Evolutionary conservation across 2,797 vertebrate genomes (phyloP), one percentile per base, ranked within the genome.

Genomic region (Enoplosus armatus): DNA sequence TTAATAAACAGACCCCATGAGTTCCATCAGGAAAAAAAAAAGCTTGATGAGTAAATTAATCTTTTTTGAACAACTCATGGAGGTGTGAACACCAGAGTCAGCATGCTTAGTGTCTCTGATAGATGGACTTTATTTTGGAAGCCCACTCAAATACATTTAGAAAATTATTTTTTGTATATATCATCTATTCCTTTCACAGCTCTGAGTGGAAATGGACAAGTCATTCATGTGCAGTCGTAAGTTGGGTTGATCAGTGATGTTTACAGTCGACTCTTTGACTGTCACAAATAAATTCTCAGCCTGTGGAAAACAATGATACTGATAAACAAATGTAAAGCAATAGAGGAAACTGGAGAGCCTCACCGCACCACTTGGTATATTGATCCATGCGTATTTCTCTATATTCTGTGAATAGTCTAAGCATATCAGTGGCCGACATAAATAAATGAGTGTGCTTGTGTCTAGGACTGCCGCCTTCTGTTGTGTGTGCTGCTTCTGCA

Each of bases 401-500:
- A 43, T 60, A 71, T 35, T 75, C 24, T 37, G 66, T 31, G 58
- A 43, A 16, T 12, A 26, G 50, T 43, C 27, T 0, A 35, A 50
- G 62, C 66, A 64, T 75, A 65, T 72, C n/a, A 62, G 11, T 55
- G n/a, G 58, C 41, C 15, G 6, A 50, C 43, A 80, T 80, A 68
- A 77, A 87, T 59, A 68, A 55, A 65, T 76, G 50, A 73, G 27
- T 35, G 20, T 69, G 45, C 29, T 55, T 43, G 59, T 70, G 63
- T 79, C 64, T 20, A 35, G 58, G 68, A 45, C 58, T 16, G 33
- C 41, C 6, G 8, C 69, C 58, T 86, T 80, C 79, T 69, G 62
- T 74, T 85, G 86, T 67, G 72, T 80, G 48, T 45, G 84, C 75
- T 79, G 59, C 63, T 69, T 80, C 62, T 80, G 75, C 79, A 72